phyloP scores from a whole-genome alignment of 2,113 vertebrate genomes.

The Dunckerocampus dactyliophorus region DNA sequence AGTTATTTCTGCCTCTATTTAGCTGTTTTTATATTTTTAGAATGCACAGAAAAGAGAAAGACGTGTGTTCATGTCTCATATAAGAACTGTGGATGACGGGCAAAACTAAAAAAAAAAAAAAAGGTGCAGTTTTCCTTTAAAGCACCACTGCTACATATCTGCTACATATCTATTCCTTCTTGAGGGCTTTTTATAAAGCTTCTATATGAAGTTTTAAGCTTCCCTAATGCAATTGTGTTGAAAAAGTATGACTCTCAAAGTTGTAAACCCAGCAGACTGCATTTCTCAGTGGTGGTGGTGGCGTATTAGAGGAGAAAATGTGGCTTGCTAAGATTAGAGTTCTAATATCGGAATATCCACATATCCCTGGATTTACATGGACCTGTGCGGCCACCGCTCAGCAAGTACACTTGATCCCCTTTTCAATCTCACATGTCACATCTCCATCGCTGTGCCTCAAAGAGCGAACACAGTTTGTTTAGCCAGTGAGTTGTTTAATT shows the following conservation, averaged over 20 bases:
- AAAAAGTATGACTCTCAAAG: slow-evolving; percentile 11
- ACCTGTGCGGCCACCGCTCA: slow-evolving; percentile 4
- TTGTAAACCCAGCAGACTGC: background rate
- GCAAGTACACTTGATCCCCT: slow-evolving; percentile 33
- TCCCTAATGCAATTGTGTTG: background rate
- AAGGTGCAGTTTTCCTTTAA: no score
- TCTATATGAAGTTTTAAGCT: background rate
- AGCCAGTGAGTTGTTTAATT: background rate
- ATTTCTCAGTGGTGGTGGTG: no score
- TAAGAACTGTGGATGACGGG: no score
- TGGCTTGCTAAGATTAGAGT: slow-evolving; percentile 5
- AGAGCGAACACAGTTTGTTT: background rate
- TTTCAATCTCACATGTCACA: slow-evolving; percentile 34
- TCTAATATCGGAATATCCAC: slow-evolving; percentile 9
- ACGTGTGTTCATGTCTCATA: no score
- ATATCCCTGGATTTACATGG: slow-evolving; percentile 40
- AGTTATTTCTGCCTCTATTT: no score
- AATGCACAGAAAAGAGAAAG: no score
- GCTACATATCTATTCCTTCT: no score
- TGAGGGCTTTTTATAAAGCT: no score
- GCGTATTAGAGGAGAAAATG: background rate
- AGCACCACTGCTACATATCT: no score
- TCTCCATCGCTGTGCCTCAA: slow-evolving; percentile 10
- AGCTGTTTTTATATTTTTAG: no score
- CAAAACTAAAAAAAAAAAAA: no score